Conservation (phyloP, 1,140 invertebrate genomes). For the Brachionus manjavacas region DNA sequence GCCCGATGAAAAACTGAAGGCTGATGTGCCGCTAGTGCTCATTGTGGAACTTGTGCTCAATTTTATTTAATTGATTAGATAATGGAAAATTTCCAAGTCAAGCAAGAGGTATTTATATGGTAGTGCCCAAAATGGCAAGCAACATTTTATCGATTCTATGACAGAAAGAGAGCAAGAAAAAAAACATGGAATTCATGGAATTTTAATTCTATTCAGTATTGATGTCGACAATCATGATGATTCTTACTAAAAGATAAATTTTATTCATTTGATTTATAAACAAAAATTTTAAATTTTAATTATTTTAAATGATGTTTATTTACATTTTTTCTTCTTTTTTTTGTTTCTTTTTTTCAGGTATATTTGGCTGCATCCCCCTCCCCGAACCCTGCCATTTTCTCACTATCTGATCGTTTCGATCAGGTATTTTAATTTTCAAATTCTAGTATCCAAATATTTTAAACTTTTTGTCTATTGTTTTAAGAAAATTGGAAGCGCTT, state of each 20-base stretch:
- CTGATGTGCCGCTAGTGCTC: constrained; percentile 10
- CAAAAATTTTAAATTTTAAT: constrained; percentile 19
- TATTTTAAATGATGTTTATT: constrained; percentile 1
- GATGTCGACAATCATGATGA: neutral
- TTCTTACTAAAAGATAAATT: neutral
- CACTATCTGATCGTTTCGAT: neutral
- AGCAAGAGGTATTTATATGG: constrained; percentile 15
- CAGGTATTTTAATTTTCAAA: neutral
- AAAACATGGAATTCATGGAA: constrained; percentile 5
- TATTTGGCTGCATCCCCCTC: neutral
- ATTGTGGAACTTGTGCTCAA: neutral
- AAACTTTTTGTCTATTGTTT: neutral
- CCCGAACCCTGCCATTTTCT: neutral
- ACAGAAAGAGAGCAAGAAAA: neutral
- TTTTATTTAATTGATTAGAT: neutral
- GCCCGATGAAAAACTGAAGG: neutral
- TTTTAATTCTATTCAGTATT: constrained; percentile 10
- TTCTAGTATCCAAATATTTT: neutral
- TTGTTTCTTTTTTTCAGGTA: too few relatives aligned
- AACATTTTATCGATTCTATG: neutral
- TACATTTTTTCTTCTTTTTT: neutral
- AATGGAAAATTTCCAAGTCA: neutral
- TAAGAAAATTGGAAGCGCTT: neutral
- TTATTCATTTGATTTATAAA: constrained; percentile 26
- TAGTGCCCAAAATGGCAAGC: neutral